Base-by-base conservation (phyloP, 92 coral and sea anemone species). In the Blastomussa wellsi region DNA sequence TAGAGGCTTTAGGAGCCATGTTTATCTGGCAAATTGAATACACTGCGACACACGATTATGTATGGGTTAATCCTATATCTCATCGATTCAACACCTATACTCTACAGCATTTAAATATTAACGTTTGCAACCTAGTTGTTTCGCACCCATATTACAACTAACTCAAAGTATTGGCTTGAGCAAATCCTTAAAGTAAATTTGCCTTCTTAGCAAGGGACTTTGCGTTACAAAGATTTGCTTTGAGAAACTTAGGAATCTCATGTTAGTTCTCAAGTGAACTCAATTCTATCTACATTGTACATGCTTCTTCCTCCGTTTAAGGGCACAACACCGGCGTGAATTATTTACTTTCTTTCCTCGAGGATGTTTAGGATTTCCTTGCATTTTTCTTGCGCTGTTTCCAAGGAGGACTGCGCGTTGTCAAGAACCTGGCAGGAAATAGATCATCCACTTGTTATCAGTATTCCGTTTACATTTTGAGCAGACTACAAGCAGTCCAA, bases 341-440 rank as follows among this genome's bases (percentile, higher is more conserved):
- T 79, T 26, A 12, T 55, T 42, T 70, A 57, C 76, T 88, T 77
- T 66, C 98, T 86, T 20, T 91, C 84, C 16, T 91, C 98, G 7
- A 91, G 86, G 37, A 91, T 92, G 51, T 91, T 85, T 59, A 94
- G 83, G 38, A 96, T 93, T 79, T 94, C 95, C 78, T 84, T 87
- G 69, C 96, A 92, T 84, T 96, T 94, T 49, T 94, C 95, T 79
- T 84, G 93, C 22, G 98, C 98, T 29, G 81, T 68, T 66, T 78
- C 88, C 39, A 96, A 90, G 7, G 96, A 95, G 53, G 90, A 90
- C 60, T 94, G 88, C 0, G 95, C 95, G 55, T 93, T 95, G 49
- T 86, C 80, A 47, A 88, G 76, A 73, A 93, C 87, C 98, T 96
- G 76, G 44, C 76, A 87, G 0, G 52, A 1, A 24, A 60, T 24